These are phyloP conservation scores for Pogona vitticeps DNA, from an alignment of 2,113 vertebrate genomes.

Conservation along the genomic window DNA sequence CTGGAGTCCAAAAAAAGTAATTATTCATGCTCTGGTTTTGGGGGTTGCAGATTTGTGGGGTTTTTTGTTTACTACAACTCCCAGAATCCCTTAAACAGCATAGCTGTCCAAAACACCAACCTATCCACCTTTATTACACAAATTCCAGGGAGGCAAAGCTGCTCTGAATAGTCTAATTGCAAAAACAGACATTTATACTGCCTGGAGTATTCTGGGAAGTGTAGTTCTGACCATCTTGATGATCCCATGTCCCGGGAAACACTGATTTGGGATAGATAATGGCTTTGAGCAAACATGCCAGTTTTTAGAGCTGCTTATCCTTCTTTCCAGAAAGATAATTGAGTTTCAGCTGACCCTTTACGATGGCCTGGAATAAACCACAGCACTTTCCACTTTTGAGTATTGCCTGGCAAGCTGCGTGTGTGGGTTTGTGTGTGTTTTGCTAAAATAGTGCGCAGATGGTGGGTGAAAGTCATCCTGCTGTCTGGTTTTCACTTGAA, in stretches of 20 bases:
- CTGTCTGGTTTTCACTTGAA: not conserved
- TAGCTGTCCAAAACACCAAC: no score
- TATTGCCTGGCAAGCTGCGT: not conserved
- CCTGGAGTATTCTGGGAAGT: no score
- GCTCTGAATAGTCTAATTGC: no score
- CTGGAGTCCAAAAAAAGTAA: no score
- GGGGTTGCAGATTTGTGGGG: no score
- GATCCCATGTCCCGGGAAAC: not conserved
- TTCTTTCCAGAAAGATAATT: not conserved
- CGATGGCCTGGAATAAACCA: not conserved
- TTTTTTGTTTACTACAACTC: no score
- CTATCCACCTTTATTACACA: no score
- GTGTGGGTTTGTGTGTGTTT: not conserved
- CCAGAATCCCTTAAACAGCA: no score
- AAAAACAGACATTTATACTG: no score
- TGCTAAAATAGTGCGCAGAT: constrained; percentile 4
- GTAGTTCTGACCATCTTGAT: not conserved
- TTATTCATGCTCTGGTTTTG: no score
- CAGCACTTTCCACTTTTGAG: not conserved
- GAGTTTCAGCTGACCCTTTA: not conserved
- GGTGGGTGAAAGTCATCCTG: not conserved
- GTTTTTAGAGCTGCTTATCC: not conserved
- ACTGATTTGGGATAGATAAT: not conserved
- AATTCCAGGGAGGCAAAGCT: no score
- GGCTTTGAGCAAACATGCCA: not conserved